Percentiles rank a stretch among this genome's conserved stretches.
Conservation (phyloP, 92 coral and sea anemone genomes). For the Diadumene lineata region DNA sequence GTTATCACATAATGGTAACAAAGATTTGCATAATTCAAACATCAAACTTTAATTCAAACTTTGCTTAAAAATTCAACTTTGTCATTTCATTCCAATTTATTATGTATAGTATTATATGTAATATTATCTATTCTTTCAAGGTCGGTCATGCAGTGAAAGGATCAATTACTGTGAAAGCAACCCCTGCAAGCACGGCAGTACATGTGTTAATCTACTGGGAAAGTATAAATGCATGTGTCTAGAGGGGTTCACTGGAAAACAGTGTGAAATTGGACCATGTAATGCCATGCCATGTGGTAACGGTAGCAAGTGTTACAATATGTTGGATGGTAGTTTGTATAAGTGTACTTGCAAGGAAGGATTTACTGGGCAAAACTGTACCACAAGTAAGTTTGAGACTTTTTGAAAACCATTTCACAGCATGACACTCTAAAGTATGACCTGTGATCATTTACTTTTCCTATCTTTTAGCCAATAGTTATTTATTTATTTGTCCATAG, state of each 20-base stretch:
- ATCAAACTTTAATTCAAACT: too few species aligned
- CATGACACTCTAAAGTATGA: not conserved
- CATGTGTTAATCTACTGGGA: slow-evolving; percentile 78
- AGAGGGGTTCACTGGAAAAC: slow-evolving; percentile 74
- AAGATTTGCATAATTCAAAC: too few species aligned
- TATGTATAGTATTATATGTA: too few species aligned
- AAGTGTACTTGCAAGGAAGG: slow-evolving; percentile 69
- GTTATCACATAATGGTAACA: too few species aligned
- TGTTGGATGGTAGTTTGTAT: slow-evolving; percentile 18
- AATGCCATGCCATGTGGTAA: slow-evolving; percentile 63
- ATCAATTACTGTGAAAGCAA: slow-evolving; percentile 76
- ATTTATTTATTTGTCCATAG: too few species aligned
- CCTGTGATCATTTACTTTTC: not conserved
- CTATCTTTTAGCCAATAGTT: too few species aligned
- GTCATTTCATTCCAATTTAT: too few species aligned
- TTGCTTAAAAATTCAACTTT: too few species aligned
- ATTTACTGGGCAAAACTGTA: slow-evolving; percentile 72
- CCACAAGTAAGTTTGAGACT: slow-evolving; percentile 44
- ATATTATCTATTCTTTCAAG: slow-evolving; percentile 26
- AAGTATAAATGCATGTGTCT: slow-evolving; percentile 74
- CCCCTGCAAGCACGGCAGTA: slow-evolving; percentile 74
- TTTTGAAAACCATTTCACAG: not conserved
- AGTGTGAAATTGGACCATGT: slow-evolving; percentile 83
- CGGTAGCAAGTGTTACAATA: slow-evolving; percentile 26
- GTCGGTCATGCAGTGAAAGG: slow-evolving; percentile 77